Conservation (phyloP, 2,113 vertebrate species). For the Bufo gargarizans region DNA sequence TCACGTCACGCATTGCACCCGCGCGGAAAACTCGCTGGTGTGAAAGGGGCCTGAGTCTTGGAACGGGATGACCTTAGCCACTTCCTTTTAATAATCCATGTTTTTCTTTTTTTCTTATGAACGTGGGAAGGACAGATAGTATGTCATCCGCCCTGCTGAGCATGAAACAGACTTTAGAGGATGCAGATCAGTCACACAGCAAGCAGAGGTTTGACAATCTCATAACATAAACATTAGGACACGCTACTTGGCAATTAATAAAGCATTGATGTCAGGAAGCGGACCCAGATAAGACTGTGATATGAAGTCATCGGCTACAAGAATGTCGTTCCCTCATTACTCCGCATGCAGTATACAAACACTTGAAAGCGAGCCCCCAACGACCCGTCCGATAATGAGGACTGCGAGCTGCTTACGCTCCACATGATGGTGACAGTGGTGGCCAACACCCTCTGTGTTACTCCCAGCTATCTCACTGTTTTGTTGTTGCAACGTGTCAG, state of each 20-base stretch:
- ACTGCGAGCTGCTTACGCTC: constrained; percentile 27
- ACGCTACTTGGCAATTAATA: constrained; percentile 40
- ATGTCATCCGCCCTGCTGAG: not conserved
- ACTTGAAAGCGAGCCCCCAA: constrained; percentile 40
- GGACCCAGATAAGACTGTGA: constrained; percentile 19
- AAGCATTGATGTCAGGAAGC: constrained; percentile 22
- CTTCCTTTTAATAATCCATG: not conserved
- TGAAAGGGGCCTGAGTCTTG: no score
- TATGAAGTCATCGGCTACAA: constrained; percentile 46
- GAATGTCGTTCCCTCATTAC: constrained; percentile 7
- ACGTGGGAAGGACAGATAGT: not conserved
- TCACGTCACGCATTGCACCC: no score
- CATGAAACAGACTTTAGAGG: constrained; percentile 2
- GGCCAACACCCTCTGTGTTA: constrained; percentile 25
- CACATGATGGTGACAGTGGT: constrained; percentile 31
- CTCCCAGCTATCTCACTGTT: constrained; percentile 1
- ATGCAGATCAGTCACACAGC: not conserved
- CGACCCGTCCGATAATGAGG: constrained; percentile 14
- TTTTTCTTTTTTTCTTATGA: not conserved
- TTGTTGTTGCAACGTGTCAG: not conserved
- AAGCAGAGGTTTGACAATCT: not conserved
- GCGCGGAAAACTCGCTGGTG: no score
- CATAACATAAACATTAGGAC: constrained; percentile 22
- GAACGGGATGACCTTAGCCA: not conserved
- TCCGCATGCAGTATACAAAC: not conserved